Base-by-base conservation (phyloP, 2,797 vertebrate species). In the Paratrypauchen microcephalus region DNA sequence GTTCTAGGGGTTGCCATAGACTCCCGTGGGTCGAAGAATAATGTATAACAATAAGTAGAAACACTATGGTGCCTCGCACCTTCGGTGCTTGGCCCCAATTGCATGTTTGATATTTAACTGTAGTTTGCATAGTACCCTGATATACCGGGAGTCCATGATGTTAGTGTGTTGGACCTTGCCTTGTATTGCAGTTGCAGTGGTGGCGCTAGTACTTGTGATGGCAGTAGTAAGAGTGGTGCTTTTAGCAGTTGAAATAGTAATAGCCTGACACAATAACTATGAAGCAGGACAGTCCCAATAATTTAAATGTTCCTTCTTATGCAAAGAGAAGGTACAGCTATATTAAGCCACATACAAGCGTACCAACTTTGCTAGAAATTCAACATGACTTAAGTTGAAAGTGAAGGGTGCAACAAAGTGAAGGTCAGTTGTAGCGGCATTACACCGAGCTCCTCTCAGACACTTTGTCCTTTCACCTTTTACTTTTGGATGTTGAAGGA, bases 401-500 rank as follows among this genome's bases (percentile, higher is more conserved):
- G 39, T 39, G 5, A 66, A 60, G 6, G n/a, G 18, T 67, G 23
- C 21, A 2, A 21, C 24, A 3, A 24, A 11, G 72, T 71, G 79
- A 84, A 84, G 76, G 81, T 85, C 77, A 82, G 68, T 69, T 79
- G 66, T 78, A 78, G n/a, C 66, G 69, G 23, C 54, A 67, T 59
- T 76, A 66, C 36, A 66, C 59, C 30, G 45, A 47, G 58, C 65
- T 73, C 41, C 48, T 73, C 71, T 83, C 57, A 74, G 72, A 76
- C 39, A 71, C 74, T 65, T 70, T 78, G 73, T 63, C 74, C 36
- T 66, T 78, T 86, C 82, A 89, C 87, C 83, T 89, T 83, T 80
- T 65, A 70, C 71, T 70, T 87, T 83, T 45, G 76, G 81, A 79
- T 81, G 70, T 79, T 86, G 71, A 81, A 78, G 77, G 83, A 80